Percentiles rank a stretch among this genome's conserved stretches.
Evolutionary conservation across 2,113 vertebrate genomes (phyloP).

Genomic region (Nyctereutes procyonoides): DNA sequence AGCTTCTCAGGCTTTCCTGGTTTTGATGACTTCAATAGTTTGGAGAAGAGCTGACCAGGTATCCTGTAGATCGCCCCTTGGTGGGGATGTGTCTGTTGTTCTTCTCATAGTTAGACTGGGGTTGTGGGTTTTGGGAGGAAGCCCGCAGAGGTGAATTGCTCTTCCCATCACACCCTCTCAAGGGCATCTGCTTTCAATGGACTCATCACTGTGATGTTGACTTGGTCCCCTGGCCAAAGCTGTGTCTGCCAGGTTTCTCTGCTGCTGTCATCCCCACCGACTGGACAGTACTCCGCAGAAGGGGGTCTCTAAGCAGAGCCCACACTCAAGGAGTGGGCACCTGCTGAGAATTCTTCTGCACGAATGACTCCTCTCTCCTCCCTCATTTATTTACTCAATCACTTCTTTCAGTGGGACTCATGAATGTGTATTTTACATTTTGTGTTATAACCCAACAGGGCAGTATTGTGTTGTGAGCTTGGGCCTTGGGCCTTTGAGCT

Average conservation of each 20-base stretch:
- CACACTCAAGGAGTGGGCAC: not conserved
- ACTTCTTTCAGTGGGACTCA: not conserved
- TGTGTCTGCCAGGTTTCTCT: not conserved
- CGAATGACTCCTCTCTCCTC: not conserved
- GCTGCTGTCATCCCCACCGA: fast-evolving
- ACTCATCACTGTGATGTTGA: not conserved
- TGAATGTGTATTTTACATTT: too few species aligned
- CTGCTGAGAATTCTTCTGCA: not conserved
- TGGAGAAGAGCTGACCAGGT: not conserved
- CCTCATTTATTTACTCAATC: not conserved
- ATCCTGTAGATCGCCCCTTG: not conserved
- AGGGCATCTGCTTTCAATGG: not conserved
- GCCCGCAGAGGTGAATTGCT: not conserved
- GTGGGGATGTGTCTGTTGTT: not conserved
- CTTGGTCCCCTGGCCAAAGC: not conserved
- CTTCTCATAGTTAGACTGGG: not conserved
- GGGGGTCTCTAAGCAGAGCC: not conserved
- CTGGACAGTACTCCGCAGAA: not conserved
- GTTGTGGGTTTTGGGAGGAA: not conserved
- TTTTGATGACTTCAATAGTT: not conserved
- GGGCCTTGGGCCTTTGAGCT: not conserved
- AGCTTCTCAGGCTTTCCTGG: not conserved
- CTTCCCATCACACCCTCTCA: not conserved
- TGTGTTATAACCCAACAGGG: too few species aligned
- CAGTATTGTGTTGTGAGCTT: not conserved